A percentile compares a stretch with the other conserved stretches of the same genome.
Conservation (phyloP, 2,797 vertebrate genomes). For the Coendou prehensilis region DNA sequence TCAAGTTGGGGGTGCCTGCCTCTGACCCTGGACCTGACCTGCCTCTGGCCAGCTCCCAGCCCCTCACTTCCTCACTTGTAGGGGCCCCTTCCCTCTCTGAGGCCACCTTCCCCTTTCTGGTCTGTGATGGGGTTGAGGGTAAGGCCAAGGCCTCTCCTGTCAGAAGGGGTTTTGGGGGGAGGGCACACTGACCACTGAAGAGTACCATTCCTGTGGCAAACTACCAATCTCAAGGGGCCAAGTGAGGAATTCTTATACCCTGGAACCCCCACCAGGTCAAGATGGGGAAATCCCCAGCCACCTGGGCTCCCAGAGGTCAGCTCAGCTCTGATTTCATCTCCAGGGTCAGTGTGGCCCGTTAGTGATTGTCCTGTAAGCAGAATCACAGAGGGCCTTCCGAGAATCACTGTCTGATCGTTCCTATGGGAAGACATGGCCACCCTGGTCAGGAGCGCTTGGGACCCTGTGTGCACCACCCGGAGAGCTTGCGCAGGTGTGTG, state of each 20-base stretch:
- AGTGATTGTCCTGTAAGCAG: background rate
- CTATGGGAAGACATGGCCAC: background rate
- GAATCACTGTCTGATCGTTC: background rate
- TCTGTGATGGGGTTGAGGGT: background rate
- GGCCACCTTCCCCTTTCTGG: background rate
- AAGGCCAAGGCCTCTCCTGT: background rate
- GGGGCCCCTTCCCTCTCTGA: background rate
- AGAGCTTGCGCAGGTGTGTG: no score
- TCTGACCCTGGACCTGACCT: background rate
- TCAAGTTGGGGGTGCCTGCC: no score
- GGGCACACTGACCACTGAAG: no score
- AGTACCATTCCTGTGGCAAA: background rate
- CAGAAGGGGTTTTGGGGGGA: background rate
- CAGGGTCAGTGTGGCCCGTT: no score
- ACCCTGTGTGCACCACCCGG: background rate
- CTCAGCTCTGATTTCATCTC: background rate
- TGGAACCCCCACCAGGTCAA: background rate
- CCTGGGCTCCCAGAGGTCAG: background rate
- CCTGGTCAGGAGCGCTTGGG: no score
- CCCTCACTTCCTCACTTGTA: background rate
- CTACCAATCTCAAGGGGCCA: background rate
- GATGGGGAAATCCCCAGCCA: background rate
- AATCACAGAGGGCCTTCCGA: background rate
- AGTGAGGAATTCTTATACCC: background rate
- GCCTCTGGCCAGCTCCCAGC: background rate